phyloP scores from a whole-genome alignment of 2,113 vertebrate species.

The Aythya baeri region DNA sequence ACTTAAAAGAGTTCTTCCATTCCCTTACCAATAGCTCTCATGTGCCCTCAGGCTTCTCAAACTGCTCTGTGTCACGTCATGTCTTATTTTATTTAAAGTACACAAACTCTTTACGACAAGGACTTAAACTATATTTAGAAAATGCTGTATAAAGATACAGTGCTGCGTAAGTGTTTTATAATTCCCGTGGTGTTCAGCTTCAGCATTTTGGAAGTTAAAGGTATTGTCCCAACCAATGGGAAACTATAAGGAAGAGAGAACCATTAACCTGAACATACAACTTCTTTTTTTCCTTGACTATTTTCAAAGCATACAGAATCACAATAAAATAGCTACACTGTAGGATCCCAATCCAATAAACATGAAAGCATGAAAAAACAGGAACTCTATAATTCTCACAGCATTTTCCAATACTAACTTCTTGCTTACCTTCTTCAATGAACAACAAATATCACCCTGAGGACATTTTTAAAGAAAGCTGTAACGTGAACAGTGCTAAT shows the following conservation, averaged over 20 bases:
- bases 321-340: neutral
- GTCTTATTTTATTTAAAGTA: slow-evolving; percentile 5
- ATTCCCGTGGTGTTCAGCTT: neutral
- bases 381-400: neutral
- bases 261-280: neutral
- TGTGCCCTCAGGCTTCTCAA: neutral
- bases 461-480: neutral
- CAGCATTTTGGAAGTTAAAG: slow-evolving; percentile 13
- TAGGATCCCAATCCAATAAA: neutral
- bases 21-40: neutral
- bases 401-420: neutral
- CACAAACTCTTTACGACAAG: slow-evolving; percentile 5
- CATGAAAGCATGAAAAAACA: neutral
- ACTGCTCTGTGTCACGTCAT: slow-evolving; percentile 31
- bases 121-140: slow-evolving; percentile 57
- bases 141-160: neutral
- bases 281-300: neutral
- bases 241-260: neutral
- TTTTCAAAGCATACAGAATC: neutral
- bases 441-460: neutral
- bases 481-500: fast-evolving
- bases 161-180: neutral
- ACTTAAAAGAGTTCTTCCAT: neutral
- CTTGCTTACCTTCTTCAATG: neutral
- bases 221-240: neutral